Conservation (phyloP, 2,113 vertebrate genomes). For the Clarias macrocephalus region DNA sequence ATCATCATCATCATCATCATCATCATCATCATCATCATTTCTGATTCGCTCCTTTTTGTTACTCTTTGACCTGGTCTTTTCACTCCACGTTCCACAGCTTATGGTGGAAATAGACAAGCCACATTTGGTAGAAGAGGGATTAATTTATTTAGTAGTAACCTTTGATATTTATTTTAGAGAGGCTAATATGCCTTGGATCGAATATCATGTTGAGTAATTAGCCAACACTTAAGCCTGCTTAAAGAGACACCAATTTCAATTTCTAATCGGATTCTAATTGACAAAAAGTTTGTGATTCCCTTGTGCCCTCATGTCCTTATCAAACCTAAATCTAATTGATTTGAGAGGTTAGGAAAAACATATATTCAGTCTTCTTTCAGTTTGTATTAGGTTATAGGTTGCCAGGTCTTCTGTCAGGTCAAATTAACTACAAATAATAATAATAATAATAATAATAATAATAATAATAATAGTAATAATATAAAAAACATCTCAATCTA, state of each 20-base stretch:
- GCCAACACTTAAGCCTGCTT: background rate
- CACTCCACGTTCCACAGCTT: background rate
- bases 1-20: background rate
- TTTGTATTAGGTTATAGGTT: background rate
- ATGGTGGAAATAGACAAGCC: background rate
- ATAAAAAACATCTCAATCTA: background rate
- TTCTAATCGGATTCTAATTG: background rate
- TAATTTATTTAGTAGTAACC: background rate
- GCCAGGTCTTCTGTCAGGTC: background rate
- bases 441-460: no score
- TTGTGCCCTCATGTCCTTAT: background rate
- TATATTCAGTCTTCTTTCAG: background rate
- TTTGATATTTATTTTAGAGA: background rate
- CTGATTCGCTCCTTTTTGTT: no score
- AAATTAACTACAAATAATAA: background rate
- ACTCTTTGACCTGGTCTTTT: background rate
- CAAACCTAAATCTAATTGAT: background rate
- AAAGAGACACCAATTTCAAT: background rate
- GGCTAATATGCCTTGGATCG: background rate
- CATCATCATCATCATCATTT: background rate
- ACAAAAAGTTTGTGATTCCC: background rate
- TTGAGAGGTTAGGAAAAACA: background rate
- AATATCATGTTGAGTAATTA: background rate
- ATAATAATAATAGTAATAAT: no score
- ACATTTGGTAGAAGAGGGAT: background rate